Evolutionary conservation across 1,140 invertebrate genomes (phyloP).

Genomic region (Sarcophaga peregrina): DNA sequence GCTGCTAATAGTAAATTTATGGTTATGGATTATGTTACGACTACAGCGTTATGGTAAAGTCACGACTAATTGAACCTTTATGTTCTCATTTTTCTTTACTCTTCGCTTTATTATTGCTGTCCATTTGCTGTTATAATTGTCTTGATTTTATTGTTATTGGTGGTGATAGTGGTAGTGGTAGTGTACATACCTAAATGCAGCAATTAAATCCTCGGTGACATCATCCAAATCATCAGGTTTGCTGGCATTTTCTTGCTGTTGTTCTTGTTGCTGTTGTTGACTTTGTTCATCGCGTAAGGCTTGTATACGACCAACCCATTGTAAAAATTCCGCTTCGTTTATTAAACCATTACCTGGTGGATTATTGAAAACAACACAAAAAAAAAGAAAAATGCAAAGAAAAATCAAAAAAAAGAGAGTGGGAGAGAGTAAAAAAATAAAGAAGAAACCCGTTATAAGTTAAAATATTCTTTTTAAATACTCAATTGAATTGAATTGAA

Average conservation of each 20-base stretch:
- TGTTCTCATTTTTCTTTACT: too few relatives aligned
- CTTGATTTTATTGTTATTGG: background rate
- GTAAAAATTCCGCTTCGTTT: constrained; percentile 78
- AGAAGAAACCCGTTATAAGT: background rate
- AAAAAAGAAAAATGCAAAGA: background rate
- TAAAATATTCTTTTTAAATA: too few relatives aligned
- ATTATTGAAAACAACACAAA: background rate
- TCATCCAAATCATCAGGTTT: constrained; percentile 70
- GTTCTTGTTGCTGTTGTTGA: constrained; percentile 49
- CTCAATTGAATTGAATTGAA: too few relatives aligned
- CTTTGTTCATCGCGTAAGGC: constrained; percentile 70
- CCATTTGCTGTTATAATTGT: too few relatives aligned
- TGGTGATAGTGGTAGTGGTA: too few relatives aligned
- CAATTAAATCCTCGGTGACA: constrained; percentile 76
- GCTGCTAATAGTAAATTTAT: too few relatives aligned
- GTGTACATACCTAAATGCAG: constrained; percentile 74
- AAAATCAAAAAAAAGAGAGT: background rate
- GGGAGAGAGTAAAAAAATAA: constrained; percentile 2
- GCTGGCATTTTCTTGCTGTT: constrained; percentile 65
- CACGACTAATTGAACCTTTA: too few relatives aligned
- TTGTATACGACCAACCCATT: constrained; percentile 78
- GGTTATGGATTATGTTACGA: too few relatives aligned
- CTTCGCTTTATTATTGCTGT: too few relatives aligned
- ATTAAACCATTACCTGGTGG: constrained; percentile 73
- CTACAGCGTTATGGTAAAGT: too few relatives aligned